phyloP scores from a whole-genome alignment of 1,140 invertebrate species.

The Melanaphis sacchari region DNA sequence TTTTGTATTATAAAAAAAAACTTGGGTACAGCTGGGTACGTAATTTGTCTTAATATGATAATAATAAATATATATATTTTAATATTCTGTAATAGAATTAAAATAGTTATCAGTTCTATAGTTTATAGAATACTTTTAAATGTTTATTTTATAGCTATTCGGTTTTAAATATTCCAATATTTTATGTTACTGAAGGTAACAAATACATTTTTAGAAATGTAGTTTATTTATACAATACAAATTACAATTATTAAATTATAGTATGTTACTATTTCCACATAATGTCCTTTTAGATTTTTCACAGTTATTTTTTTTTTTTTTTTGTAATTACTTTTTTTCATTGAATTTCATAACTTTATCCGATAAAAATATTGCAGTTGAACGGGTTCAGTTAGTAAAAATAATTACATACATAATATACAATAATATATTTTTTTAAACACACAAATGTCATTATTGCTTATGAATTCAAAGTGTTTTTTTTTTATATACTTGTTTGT shows the following conservation, averaged over 20 bases:
- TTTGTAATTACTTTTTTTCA: neutral
- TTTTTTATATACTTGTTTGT: conserved; percentile 15
- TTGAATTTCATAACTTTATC: neutral
- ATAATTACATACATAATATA: neutral
- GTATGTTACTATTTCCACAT: neutral
- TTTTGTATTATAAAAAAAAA: too few species aligned
- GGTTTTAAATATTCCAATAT: neutral
- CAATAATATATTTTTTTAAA: conserved; percentile 28
- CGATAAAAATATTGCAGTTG: neutral
- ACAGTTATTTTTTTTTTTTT: neutral
- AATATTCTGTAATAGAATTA: too few species aligned
- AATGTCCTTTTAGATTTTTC: neutral
- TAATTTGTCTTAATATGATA: too few species aligned
- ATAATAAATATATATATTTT: too few species aligned
- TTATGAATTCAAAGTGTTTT: neutral
- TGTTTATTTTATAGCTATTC: neutral
- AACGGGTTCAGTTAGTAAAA: neutral
- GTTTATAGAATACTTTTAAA: too few species aligned
- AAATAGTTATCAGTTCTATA: too few species aligned
- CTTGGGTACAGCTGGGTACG: too few species aligned
- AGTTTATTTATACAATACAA: neutral
- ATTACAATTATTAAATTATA: neutral
- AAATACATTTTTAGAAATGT: neutral
- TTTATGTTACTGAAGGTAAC: neutral
- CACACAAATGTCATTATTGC: neutral